Base-by-base conservation (phyloP, 2,888 invertebrate species). In the Diadromus collaris region DNA sequence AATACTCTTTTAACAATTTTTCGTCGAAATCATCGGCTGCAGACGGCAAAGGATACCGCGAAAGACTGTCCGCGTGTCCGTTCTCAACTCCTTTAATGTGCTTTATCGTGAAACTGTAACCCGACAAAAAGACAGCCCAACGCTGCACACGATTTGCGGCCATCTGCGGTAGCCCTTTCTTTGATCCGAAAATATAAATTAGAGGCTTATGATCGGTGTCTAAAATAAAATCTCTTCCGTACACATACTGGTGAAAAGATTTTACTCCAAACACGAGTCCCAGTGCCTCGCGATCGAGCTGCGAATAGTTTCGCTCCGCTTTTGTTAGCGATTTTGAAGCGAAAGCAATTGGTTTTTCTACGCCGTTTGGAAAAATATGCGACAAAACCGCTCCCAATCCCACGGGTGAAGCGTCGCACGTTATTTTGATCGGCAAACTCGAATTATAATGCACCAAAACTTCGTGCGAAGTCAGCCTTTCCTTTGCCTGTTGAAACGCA, bases 231-330 rank as follows among this genome's bases (percentile, higher is more conserved):
- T 78, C 78, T 21, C 83, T 70, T 0, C 91, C 91, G 80, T 82
- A 89, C 1, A 91, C 38, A 76, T 87, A 91, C 38, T 88, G 82
- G 71, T 89, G 86, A 80, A 91, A 91, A 77, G 87, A 86, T 46
- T 85, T 84, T 2, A 91, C 84, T 5, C 89, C 89, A 76, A 84
- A 90, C n/a, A 90, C 81, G 5, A 91, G 80, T 21, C 85, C 81
- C 56, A 89, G 82, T 46, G 90, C 89, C 81, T 86, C 85, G 44
- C 77, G 77, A 60, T 86, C 85, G 32, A 84, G 76, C 64, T 85
- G 85, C 51, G 79, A 89, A 82, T 85, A 87, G 16, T 68, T 74
- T 34, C 41, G 54, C 46, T 82, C 70, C 13, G 79, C 67, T 27
- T 71, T 60, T 9, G 74, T 56, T 38, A 83, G 54, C 2, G 80